Evolutionary conservation across 64 coral and sea anemone genomes (phyloP).

Genomic region (Montipora foliosa): DNA sequence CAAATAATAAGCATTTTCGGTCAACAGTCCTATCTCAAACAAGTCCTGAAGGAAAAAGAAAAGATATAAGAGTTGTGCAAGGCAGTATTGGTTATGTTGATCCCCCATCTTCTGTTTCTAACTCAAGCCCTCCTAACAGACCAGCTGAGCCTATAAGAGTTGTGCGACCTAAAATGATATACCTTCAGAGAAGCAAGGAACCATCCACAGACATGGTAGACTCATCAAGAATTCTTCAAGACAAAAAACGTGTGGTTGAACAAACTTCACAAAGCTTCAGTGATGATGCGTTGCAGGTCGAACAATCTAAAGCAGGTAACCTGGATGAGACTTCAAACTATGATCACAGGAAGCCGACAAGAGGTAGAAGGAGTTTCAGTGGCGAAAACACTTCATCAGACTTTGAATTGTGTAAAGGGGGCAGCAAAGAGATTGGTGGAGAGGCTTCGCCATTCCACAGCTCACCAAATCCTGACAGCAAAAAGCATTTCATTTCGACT

Average conservation of each 20-base stretch:
- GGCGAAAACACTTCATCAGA: background rate
- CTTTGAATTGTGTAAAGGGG: slow-evolving; percentile 13
- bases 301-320: background rate
- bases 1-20: background rate
- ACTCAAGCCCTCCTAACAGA: background rate
- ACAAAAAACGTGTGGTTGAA: background rate
- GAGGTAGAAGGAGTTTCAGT: background rate
- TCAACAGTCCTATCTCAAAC: background rate
- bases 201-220: background rate
- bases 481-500: slow-evolving; percentile 9
- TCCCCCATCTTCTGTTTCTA: background rate
- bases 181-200: background rate
- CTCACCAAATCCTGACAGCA: background rate
- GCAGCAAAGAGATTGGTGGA: background rate
- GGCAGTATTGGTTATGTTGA: slow-evolving; percentile 20
- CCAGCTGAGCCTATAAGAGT: background rate
- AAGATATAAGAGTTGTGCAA: background rate
- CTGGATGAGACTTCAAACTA: background rate
- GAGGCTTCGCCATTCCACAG: background rate
- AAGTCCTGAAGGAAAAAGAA: background rate
- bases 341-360: background rate
- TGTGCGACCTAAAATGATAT: slow-evolving; percentile 39
- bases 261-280: background rate
- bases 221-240: background rate
- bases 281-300: background rate